These are phyloP conservation scores for Cephus runcator DNA, from an alignment of 2,888 invertebrate species.

Conservation along the genomic window DNA sequence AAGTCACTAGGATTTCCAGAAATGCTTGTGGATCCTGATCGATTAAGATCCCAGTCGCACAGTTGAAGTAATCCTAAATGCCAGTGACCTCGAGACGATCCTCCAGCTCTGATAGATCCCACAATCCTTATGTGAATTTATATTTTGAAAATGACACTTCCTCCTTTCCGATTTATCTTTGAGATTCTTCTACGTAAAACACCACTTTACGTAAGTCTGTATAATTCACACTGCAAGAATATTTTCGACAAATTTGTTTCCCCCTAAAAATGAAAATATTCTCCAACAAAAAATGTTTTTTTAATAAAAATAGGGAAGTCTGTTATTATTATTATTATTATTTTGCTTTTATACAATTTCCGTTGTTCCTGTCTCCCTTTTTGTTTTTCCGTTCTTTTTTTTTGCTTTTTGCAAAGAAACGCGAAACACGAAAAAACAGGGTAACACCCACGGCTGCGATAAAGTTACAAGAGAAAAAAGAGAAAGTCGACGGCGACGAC, in stretches of 20 bases:
- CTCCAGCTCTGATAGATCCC: not conserved
- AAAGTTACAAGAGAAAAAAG: not conserved
- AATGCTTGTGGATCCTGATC: not conserved
- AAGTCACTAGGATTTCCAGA: not conserved
- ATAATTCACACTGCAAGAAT: not conserved
- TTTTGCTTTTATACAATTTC: not conserved
- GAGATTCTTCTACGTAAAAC: not conserved
- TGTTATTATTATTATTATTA: no score
- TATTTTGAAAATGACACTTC: not conserved
- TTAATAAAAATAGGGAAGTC: no score
- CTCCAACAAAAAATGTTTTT: not conserved
- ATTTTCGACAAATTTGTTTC: not conserved
- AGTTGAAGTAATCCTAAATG: not conserved
- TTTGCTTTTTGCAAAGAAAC: not conserved
- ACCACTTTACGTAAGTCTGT: not conserved
- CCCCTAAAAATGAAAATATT: not conserved
- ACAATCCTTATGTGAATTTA: not conserved
- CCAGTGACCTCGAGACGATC: not conserved
- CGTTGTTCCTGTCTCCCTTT: not conserved
- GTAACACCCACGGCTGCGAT: not conserved
- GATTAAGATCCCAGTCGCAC: not conserved
- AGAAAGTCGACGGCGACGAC: not conserved
- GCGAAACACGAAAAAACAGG: not conserved
- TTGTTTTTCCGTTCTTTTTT: not conserved
- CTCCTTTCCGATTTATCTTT: not conserved